phyloP scores from a whole-genome alignment of 2,888 invertebrate genomes.

The Teleogryllus oceanicus region DNA sequence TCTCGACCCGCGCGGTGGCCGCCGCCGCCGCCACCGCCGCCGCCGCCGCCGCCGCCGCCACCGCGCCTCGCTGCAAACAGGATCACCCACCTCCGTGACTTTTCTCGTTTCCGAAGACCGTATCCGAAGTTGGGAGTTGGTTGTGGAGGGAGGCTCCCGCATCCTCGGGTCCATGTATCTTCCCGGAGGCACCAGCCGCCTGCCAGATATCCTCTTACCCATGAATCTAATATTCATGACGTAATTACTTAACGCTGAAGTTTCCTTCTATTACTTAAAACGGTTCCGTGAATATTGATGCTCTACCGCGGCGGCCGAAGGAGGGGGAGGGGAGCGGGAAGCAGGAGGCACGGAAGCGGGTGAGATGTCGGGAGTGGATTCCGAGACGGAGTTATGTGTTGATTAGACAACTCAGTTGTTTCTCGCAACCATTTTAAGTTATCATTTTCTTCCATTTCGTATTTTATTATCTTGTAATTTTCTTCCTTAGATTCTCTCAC shows the following conservation, averaged over 20 bases:
- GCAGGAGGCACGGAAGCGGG: too few relatives aligned
- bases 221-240: constrained; percentile 18
- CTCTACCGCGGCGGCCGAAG: not conserved
- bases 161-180: not conserved
- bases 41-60: not conserved
- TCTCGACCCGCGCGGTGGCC: too few relatives aligned
- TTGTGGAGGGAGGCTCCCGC: not conserved
- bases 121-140: constrained; percentile 2
- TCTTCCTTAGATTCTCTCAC: too few relatives aligned
- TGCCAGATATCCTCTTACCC: constrained; percentile 4
- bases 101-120: not conserved
- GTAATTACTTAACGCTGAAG: constrained; percentile 18
- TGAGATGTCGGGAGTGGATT: too few relatives aligned
- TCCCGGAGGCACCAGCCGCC: not conserved
- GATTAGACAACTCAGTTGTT: too few relatives aligned
- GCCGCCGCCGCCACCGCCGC: not conserved
- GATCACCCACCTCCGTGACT: not conserved
- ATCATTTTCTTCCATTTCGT: too few relatives aligned
- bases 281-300: constrained; percentile 18
- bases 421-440: too few relatives aligned
- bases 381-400: too few relatives aligned
- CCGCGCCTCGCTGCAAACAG: not conserved
- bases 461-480: too few relatives aligned
- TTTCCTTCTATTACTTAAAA: constrained; percentile 3
- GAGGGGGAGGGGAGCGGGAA: not conserved